Evolutionary conservation across 1,140 invertebrate genomes (phyloP).

Genomic region (Drosophila tristis): DNA sequence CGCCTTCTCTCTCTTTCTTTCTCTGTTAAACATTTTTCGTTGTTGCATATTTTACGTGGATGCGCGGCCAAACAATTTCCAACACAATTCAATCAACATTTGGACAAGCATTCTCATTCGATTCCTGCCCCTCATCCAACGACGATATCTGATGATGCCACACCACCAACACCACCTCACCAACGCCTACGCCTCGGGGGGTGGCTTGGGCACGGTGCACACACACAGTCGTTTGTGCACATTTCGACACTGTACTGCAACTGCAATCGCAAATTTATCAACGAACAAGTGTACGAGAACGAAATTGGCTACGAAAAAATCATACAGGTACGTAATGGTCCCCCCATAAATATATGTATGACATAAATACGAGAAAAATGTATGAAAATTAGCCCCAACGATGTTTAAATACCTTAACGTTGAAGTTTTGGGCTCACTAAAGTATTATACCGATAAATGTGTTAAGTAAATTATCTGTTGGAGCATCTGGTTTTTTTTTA

Average conservation of each 20-base stretch:
- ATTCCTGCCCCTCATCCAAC: background rate
- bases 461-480: too few relatives aligned
- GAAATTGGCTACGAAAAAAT: conserved; percentile 85
- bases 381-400: background rate
- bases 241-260: conserved; percentile 89
- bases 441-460: too few relatives aligned
- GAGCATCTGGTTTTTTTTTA: background rate
- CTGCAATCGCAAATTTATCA: conserved; percentile 86
- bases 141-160: too few relatives aligned
- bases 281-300: conserved; percentile 86
- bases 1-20: conserved; percentile 1
- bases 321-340: conserved; percentile 75
- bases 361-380: conserved; percentile 1
- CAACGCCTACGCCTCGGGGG: background rate
- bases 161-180: background rate
- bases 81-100: conserved; percentile 82
- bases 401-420: background rate
- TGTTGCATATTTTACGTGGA: conserved; percentile 67
- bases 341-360: conserved; percentile 19
- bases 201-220: too few relatives aligned
- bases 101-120: conserved; percentile 49
- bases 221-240: conserved; percentile 86
- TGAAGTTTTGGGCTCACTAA: background rate
- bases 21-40: conserved; percentile 17
- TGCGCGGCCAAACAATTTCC: conserved; percentile 72